Evolutionary conservation across 2,797 vertebrate genomes (phyloP), one percentile per base, ranked within the genome.

Genomic region (Arnoldichthys spilopterus): DNA sequence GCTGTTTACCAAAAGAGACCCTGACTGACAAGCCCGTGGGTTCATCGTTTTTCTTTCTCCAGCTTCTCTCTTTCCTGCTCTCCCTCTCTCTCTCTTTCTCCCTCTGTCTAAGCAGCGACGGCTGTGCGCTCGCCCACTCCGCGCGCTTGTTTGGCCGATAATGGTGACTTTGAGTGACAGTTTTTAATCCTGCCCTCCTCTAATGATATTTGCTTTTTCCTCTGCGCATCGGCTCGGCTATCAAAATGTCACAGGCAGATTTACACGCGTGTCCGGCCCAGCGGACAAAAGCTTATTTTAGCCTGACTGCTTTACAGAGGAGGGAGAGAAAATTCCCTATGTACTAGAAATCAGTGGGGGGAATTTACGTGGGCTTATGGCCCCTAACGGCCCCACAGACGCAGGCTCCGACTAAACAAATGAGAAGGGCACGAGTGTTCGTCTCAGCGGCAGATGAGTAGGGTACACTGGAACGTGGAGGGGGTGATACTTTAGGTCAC

Each of bases 181-280:
- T 87, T 89, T 88, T 83, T 81, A 85, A 87, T 88, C 82, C 88
- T 78, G 87, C 88, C 61, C 67, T 76, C 77, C 69, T 70, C 85
- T 91, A 91, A 92, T 90, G 87, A 92, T 90, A 90, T 93, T 92
- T 89, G 84, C 85, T 75, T 84, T n/a, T 80, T 83, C 84, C 82
- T 66, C 58, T 80, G 82, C 87, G 80, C 87, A 86, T 90, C 85
- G 83, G 72, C 74, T 32, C 63, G 77, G 49, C 91, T 90, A 93
- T 93, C 91, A 92, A 94, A 93, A 94, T 93, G 92, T 92, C 93
- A 93, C 88, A 87, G 83, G 82, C 86, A 91, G 90, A 93, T 93
- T 93, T 93, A 92, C 90, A 90, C 86, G 83, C 82, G 81, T 82
- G 81, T 74, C 77, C 72, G 59, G 82, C 84, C 90, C 85, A 86